Percentiles rank a stretch among this genome's conserved stretches.
Conservation (phyloP, 92 coral and sea anemone genomes). For the Micromussa lordhowensis region DNA sequence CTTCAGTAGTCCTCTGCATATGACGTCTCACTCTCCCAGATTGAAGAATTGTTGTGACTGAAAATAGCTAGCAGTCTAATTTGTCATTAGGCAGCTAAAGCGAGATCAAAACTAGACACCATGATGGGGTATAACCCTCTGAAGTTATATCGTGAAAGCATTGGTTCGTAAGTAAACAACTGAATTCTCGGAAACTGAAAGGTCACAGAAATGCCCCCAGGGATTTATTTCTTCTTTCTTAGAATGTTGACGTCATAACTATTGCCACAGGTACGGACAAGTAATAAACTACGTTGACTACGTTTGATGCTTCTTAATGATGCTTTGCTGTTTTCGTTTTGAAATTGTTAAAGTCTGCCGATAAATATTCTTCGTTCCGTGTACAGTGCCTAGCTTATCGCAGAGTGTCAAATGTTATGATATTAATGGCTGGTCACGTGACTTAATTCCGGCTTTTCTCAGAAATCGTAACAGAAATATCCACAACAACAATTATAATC, state of each 20-base stretch:
- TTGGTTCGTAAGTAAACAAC: background rate
- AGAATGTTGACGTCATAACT: background rate
- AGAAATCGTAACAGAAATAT: background rate
- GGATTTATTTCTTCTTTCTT: background rate
- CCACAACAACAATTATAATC: background rate
- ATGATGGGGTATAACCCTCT: too few species aligned
- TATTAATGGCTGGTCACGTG: background rate
- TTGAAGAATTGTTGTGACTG: background rate
- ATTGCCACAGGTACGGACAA: background rate
- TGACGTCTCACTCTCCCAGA: background rate
- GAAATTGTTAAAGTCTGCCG: too few species aligned
- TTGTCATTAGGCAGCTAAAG: too few species aligned
- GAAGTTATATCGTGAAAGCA: too few species aligned
- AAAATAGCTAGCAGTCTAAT: too few species aligned
- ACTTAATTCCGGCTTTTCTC: background rate
- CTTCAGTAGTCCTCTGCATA: background rate
- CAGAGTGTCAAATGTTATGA: background rate
- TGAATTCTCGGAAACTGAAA: conserved; percentile 5
- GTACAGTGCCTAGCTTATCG: too few species aligned
- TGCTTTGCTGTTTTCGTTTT: background rate
- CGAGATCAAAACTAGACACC: too few species aligned
- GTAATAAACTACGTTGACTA: too few species aligned
- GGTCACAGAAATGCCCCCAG: background rate
- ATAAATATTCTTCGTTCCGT: background rate
- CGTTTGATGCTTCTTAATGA: background rate